Conservation (phyloP, 2,797 vertebrate species). For the Heterohyrax brucei region DNA sequence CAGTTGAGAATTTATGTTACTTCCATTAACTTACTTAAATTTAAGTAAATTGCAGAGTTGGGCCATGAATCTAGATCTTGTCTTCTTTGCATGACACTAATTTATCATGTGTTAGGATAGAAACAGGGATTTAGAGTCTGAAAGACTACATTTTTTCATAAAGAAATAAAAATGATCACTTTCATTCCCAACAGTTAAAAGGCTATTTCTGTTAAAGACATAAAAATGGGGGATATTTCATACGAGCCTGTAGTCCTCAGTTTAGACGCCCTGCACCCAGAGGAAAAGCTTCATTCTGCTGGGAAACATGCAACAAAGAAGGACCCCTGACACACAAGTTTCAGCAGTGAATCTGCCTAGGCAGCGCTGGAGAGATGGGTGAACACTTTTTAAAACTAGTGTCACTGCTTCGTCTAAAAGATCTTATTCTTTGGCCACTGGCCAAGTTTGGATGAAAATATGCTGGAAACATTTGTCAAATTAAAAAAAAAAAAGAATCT, state of each 20-base stretch:
- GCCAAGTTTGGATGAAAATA: constrained; percentile 7
- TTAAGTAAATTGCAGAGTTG: neutral
- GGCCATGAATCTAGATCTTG: neutral
- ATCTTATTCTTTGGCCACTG: constrained; percentile 24
- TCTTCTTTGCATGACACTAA: neutral
- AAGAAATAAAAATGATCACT: neutral
- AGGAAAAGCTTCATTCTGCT: neutral
- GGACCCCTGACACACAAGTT: neutral
- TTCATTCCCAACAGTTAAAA: neutral
- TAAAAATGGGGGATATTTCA: constrained; percentile 11
- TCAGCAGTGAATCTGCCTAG: neutral
- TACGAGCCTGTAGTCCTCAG: neutral
- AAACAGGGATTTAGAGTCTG: neutral
- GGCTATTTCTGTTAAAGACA: neutral
- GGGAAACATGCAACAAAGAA: neutral
- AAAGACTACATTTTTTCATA: neutral
- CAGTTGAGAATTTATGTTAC: constrained; percentile 1
- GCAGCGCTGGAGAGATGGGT: neutral
- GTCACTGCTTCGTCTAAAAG: neutral
- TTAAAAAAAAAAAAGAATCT: neutral
- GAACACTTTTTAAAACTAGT: neutral
- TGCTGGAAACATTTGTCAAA: neutral
- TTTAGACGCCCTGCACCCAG: neutral
- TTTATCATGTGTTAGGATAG: neutral
- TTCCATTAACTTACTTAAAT: neutral